Conservation (phyloP, 2,113 vertebrate genomes). For the Hassar affinis region DNA sequence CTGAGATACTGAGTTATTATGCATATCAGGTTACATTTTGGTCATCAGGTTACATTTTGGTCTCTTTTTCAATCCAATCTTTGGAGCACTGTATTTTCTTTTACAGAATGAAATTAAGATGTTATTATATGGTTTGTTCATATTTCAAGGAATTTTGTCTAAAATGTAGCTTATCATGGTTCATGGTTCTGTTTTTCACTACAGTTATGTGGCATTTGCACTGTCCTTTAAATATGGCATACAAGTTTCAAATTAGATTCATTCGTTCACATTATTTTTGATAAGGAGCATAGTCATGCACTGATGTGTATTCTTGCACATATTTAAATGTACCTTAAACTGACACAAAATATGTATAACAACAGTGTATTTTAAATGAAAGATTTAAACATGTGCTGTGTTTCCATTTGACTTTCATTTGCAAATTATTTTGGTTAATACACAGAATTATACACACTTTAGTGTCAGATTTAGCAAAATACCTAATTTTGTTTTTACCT, state of each 20-base stretch:
- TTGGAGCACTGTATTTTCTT: constrained; percentile 30
- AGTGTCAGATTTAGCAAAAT: too few relatives aligned
- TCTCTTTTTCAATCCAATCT: not conserved
- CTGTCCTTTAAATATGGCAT: constrained; percentile 47
- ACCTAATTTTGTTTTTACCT: too few relatives aligned
- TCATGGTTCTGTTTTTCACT: constrained; percentile 40
- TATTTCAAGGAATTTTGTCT: constrained; percentile 77
- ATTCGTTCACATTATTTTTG: constrained; percentile 34
- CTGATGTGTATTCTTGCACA: constrained; percentile 60
- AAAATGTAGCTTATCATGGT: constrained; percentile 48
- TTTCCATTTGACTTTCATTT: not conserved
- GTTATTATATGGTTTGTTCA: constrained; percentile 65
- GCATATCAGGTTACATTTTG: constrained; percentile 51
- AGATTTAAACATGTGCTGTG: not conserved
- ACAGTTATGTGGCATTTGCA: constrained; percentile 42
- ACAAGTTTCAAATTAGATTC: constrained; percentile 10
- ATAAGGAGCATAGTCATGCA: constrained; percentile 54
- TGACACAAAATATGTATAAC: constrained; percentile 25
- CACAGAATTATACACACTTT: not conserved
- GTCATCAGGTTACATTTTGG: too few relatives aligned
- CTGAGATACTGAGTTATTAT: constrained; percentile 21
- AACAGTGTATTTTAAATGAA: constrained; percentile 48
- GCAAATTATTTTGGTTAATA: not conserved
- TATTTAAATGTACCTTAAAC: constrained; percentile 43
- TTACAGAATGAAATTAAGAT: not conserved